Evolutionary conservation across 2,888 invertebrate genomes (phyloP), one percentile per base, ranked within the genome.

Genomic region (Blastobasis adustella): DNA sequence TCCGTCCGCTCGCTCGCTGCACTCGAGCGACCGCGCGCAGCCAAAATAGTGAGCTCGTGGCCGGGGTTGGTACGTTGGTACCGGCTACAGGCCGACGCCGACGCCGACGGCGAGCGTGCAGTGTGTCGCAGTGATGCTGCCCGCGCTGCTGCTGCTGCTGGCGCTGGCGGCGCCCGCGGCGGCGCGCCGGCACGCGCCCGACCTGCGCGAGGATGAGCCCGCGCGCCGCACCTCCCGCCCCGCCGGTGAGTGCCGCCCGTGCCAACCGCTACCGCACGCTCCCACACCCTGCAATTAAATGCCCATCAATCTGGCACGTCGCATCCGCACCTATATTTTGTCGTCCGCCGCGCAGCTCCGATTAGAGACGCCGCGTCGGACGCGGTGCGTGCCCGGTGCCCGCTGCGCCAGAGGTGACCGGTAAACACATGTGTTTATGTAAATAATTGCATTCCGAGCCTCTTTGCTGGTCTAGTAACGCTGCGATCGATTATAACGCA

Each of bases 121-220:
- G 9, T 10, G 5, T 23, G 23, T 23, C 5, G 68, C 73, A 69
- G 69, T 59, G 65, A 83, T 84, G 85, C 79, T 88, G 77, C 75
- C 71, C 62, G 79, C 78, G 74, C 77, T 83, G 76, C 73, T 82
- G 76, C 73, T 82, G 71, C 64, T 84, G 79, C 75, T 82, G 79
- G 76, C 70, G 66, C 73, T 71, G 66, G 66, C 71, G 68, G 71
- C 65, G 62, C 76, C 76, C 58, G 80, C 70, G 52, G 70, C 66
- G 51, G 82, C 85, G 61, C 85, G 91, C 66, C 90, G 91, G 67
- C 91, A 91, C 73, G 90, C 92, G 65, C 92, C 92, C 60, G 84
- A 90, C 62, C 83, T 92, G 71, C 83, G 90, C 54, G 92, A 92
- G 78, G 92, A 93, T 77, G 91, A 92, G 68, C 92, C 91, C 76